Conservation (phyloP, 2,113 vertebrate species). For the Mohoua ochrocephala region DNA sequence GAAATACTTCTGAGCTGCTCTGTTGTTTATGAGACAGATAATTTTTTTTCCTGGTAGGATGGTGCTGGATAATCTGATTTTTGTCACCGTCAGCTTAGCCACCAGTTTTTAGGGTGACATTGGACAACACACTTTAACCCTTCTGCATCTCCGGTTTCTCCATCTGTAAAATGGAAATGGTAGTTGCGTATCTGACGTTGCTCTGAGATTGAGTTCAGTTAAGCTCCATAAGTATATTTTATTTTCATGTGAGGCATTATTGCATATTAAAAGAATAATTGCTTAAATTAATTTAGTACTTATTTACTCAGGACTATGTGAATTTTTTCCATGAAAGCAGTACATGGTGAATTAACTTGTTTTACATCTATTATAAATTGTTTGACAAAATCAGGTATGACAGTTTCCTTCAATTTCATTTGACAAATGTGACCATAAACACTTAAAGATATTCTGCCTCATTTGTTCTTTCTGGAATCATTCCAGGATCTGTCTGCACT, state of each 20-base stretch:
- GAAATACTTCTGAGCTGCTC: constrained; percentile 33
- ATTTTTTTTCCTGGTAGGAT: neutral
- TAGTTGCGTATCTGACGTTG: neutral
- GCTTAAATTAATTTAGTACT: neutral
- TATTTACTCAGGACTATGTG: neutral
- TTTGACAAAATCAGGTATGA: neutral
- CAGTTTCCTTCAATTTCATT: neutral
- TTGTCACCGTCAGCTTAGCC: neutral
- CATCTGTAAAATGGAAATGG: neutral
- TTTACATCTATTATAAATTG: neutral
- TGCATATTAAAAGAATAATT: neutral
- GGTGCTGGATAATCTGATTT: neutral
- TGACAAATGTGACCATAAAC: neutral
- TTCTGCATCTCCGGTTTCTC: neutral
- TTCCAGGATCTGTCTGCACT: neutral
- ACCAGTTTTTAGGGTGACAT: neutral
- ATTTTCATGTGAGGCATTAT: neutral
- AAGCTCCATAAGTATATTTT: neutral
- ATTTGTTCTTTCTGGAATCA: neutral
- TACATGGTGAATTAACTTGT: neutral
- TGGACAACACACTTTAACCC: neutral
- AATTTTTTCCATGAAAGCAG: neutral
- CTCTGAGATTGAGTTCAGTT: neutral
- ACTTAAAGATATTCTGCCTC: neutral
- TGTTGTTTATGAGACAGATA: constrained; percentile 40